phyloP scores from a whole-genome alignment of 2,113 vertebrate species.

The Paracanthobrama guichenoti region DNA sequence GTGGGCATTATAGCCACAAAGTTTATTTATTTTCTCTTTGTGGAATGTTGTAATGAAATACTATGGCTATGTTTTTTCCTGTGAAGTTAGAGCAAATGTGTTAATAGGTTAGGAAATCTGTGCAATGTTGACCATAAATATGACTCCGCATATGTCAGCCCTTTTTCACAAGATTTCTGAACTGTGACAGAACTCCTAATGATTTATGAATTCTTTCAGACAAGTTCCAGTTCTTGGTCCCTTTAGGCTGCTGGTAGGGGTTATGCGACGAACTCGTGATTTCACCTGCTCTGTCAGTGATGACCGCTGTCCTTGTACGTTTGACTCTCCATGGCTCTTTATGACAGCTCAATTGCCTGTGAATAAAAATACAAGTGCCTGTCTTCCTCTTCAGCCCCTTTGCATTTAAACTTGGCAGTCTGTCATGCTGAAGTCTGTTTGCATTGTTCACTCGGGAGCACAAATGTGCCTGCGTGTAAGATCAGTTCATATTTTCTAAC shows the following conservation, averaged over 20 bases:
- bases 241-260: background rate
- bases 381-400: constrained; percentile 52
- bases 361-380: constrained; percentile 46
- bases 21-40: background rate
- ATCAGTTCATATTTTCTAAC: background rate
- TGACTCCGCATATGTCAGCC: background rate
- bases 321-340: constrained; percentile 47
- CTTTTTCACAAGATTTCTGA: background rate
- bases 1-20: background rate
- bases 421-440: background rate
- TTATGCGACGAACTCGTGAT: background rate
- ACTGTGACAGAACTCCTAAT: constrained; percentile 25
- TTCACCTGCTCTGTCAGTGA: constrained; percentile 50
- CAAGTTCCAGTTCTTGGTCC: background rate
- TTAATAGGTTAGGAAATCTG: background rate
- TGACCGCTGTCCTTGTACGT: constrained; percentile 48
- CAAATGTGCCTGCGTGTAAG: background rate
- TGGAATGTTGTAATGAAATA: constrained; percentile 2
- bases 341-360: constrained; percentile 47
- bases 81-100: constrained; percentile 1
- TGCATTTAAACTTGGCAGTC: constrained; percentile 8
- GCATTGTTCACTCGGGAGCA: background rate
- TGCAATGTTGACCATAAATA: background rate
- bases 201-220: background rate
- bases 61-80: background rate